Percentiles rank a stretch among this genome's conserved stretches.
Evolutionary conservation across 2,888 invertebrate genomes (phyloP).

Genomic region (Busseola fusca): DNA sequence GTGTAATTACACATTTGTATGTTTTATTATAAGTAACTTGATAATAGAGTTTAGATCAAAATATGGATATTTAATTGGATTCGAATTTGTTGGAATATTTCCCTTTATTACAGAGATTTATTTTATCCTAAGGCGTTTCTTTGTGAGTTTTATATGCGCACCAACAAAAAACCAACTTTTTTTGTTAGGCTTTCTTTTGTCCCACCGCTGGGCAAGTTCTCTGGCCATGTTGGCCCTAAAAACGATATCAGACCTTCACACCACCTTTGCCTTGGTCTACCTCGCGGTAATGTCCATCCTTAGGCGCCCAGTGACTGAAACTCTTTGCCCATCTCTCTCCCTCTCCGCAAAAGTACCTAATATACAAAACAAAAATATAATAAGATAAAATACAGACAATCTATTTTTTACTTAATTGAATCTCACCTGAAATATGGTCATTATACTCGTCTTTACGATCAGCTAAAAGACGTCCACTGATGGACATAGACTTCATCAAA

Average conservation of each 20-base stretch:
- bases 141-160: background rate
- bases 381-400: too few species aligned
- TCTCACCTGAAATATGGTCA: background rate
- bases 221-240: background rate
- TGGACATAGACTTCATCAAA: background rate
- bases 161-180: background rate
- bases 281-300: background rate
- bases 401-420: background rate
- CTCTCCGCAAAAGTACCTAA: background rate
- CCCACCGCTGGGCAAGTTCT: too few species aligned
- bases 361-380: background rate
- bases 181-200: too few species aligned
- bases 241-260: background rate
- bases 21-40: background rate
- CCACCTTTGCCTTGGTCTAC: background rate
- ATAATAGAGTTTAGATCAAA: background rate
- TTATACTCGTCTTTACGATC: background rate
- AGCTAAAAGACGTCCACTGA: background rate
- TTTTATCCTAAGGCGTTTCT: background rate
- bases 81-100: background rate
- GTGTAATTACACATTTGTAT: background rate
- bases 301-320: background rate
- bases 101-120: background rate
- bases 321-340: background rate
- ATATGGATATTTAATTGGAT: background rate